Base-by-base conservation (phyloP, 1,140 invertebrate species). In the Adoxophyes honmai region DNA sequence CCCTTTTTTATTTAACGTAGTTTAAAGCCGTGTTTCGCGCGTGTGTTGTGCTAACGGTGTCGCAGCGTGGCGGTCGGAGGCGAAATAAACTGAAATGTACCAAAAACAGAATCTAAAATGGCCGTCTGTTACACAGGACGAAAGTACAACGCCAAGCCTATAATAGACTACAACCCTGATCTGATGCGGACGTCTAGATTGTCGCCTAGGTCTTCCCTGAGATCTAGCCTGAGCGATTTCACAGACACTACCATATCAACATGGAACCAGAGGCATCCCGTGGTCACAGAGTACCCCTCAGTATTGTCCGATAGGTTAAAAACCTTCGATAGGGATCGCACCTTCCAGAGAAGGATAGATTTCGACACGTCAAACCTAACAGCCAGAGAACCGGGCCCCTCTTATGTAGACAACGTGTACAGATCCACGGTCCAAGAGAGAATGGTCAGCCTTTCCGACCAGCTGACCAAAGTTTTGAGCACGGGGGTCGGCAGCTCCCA, bases 51-150 rank as follows among this genome's bases (percentile, higher is more conserved):
- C 72, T 82, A 81, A 78, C 68, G 67, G 73, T 80, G 75, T 68
- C 66, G 68, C 68, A 66, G 37, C 28, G 37, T 53, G 57, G 34
- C 59, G 70, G 57, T 72, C 68, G 73, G 52, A 71, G 65, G 64
- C 62, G 60, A 78, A 84, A 86, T 88, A 83, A 88, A 88, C 85
- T 88, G 85, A 88, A 88, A 88, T 88, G 85, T 86, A 86, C 65
- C 56, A 70, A 53, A 66, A 66, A 70, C 37, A 62, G 52, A 58
- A 48, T 60, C 39, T 16, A 39, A 54, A 52, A 53, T 55, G 54
- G 62, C 18, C 44, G 53, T 62, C 60, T 68, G 51, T 81, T 71
- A 80, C 62, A 18, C 83, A 88, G 86, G 83, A 62, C 71, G 79
- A 52, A 78, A 66, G 60, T 74, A 73, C 81, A 73, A 77, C 78